phyloP scores from a whole-genome alignment of 2,113 vertebrate genomes.

The Phyllostomus hastatus region DNA sequence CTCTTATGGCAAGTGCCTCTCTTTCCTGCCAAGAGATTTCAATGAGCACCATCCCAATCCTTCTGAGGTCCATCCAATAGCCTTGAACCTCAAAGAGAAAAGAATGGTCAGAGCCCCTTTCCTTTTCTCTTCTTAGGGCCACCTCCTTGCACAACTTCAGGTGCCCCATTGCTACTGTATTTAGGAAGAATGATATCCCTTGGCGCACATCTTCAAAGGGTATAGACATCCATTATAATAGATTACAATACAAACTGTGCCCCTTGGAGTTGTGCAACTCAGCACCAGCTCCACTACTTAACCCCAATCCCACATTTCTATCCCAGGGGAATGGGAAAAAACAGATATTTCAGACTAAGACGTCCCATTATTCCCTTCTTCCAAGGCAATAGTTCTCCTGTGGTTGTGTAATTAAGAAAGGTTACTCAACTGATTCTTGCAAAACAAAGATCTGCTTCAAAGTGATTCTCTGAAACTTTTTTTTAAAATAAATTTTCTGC shows the following conservation, averaged over 20 bases:
- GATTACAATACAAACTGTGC: background rate
- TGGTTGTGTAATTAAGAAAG: background rate
- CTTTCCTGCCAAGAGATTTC: background rate
- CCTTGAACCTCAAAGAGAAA: background rate
- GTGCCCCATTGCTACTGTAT: background rate
- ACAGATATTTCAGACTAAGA: background rate
- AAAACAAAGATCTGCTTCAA: slow-evolving; percentile 22
- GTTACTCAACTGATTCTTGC: background rate
- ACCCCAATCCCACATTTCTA: background rate
- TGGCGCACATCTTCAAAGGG: background rate
- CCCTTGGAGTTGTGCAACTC: background rate
- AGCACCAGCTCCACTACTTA: background rate
- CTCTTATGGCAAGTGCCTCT: background rate
- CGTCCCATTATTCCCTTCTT: background rate
- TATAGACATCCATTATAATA: background rate
- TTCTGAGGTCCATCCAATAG: background rate
- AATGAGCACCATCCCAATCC: background rate
- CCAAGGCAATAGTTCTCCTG: background rate
- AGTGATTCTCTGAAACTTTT: background rate
- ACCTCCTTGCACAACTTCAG: background rate
- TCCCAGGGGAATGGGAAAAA: background rate
- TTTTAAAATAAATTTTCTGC: background rate
- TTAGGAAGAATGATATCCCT: background rate
- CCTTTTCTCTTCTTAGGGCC: background rate
- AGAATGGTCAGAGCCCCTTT: background rate